These are phyloP conservation scores for Harpalus rufipes DNA, from an alignment of 2,888 invertebrate species.

Conservation along the genomic window DNA sequence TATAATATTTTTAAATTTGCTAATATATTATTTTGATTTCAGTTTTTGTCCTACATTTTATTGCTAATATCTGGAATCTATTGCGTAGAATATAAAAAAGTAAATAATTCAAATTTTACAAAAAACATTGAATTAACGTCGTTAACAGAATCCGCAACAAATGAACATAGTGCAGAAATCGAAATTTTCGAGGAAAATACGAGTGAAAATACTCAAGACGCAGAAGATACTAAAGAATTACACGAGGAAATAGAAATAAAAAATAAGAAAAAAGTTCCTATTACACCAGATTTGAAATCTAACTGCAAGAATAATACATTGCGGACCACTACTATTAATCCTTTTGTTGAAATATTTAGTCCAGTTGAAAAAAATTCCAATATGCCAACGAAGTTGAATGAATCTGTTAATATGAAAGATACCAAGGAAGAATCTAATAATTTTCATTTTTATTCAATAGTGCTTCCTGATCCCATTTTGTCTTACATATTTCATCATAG, in stretches of 20 bases:
- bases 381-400: slow-evolving; percentile 13
- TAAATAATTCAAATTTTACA: neutral
- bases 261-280: slow-evolving; percentile 26
- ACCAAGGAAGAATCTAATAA: neutral
- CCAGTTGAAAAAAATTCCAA: slow-evolving; percentile 15
- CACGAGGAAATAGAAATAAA: neutral
- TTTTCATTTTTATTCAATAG: neutral
- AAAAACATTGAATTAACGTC: slow-evolving; percentile 18
- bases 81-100: neutral
- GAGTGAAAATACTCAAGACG: slow-evolving; percentile 3
- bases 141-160: neutral
- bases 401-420: neutral
- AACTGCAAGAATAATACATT: neutral
- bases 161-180: neutral
- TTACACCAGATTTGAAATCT: slow-evolving; percentile 9
- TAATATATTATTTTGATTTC: slow-evolving; percentile 6
- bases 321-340: slow-evolving; percentile 10
- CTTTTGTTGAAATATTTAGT: slow-evolving; percentile 38
- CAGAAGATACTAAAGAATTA: neutral
- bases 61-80: neutral
- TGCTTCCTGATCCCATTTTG: neutral
- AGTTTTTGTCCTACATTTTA: neutral
- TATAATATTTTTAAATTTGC: neutral
- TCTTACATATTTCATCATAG: slow-evolving; percentile 8
- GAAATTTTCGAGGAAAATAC: slow-evolving; percentile 29